A percentile compares a stretch with the other conserved stretches of the same genome.
Conservation (phyloP, 2,797 vertebrate species). For the Phrynocephalus guinanensis region DNA sequence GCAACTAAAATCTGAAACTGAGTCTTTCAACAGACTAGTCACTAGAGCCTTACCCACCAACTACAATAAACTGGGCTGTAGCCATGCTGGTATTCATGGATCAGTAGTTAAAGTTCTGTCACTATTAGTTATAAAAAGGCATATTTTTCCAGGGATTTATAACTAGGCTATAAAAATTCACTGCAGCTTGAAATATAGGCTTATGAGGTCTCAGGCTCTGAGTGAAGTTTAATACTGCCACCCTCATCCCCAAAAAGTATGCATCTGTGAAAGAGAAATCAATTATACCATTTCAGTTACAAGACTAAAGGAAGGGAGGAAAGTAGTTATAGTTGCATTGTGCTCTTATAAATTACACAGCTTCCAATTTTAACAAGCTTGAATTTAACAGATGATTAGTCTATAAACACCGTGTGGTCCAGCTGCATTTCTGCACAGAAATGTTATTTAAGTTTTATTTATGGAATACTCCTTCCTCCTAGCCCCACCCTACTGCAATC, state of each 20-base stretch:
- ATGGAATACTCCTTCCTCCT: not conserved
- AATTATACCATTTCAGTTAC: slow-evolving; percentile 38
- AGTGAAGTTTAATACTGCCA: slow-evolving; percentile 26
- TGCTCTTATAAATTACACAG: slow-evolving; percentile 36
- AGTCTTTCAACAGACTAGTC: slow-evolving; percentile 4
- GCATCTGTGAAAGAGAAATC: slow-evolving; percentile 28
- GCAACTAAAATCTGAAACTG: slow-evolving; percentile 3
- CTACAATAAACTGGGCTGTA: slow-evolving; percentile 20
- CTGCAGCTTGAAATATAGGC: slow-evolving; percentile 30
- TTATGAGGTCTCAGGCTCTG: slow-evolving; percentile 28
- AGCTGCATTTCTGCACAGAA: not conserved
- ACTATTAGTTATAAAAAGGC: slow-evolving; percentile 35
- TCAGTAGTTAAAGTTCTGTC: slow-evolving; percentile 44
- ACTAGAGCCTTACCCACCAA: not conserved
- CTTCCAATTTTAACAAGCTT: slow-evolving; percentile 46
- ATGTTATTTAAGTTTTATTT: slow-evolving; percentile 29
- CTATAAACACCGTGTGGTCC: slow-evolving; percentile 38
- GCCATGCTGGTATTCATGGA: slow-evolving; percentile 35
- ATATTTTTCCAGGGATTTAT: slow-evolving; percentile 44
- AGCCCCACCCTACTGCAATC: not conserved
- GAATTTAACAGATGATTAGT: slow-evolving; percentile 37
- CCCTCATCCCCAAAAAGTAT: not conserved
- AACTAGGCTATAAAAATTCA: slow-evolving; percentile 42
- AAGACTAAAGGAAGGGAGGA: slow-evolving; percentile 13
- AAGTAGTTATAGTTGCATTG: slow-evolving; percentile 28